A percentile compares a stretch with the other conserved stretches of the same genome.
These are phyloP conservation scores for Eupeodes luniger DNA, from an alignment of 2,888 invertebrate genomes.

Conservation along the genomic window DNA sequence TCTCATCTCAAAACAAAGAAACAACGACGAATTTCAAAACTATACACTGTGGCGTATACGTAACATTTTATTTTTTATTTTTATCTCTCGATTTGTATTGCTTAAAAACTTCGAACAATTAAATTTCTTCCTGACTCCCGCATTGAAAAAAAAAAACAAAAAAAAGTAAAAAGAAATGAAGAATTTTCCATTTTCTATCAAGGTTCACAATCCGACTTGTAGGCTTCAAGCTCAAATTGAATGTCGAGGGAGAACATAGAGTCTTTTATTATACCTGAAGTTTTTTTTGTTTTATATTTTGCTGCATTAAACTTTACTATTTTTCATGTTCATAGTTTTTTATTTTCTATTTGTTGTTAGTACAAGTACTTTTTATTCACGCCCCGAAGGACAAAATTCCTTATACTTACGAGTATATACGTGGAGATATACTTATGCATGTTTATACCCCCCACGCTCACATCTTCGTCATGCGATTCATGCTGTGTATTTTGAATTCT, in stretches of 20 bases:
- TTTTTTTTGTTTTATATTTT: neutral
- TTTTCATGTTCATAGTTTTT: slow-evolving; percentile 32
- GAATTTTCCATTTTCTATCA: slow-evolving; percentile 36
- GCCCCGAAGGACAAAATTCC: slow-evolving; percentile 68
- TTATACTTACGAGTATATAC: slow-evolving; percentile 16
- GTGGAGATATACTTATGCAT: neutral
- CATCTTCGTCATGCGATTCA: neutral
- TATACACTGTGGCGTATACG: slow-evolving; percentile 53
- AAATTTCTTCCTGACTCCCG: slow-evolving; percentile 8
- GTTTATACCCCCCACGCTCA: neutral
- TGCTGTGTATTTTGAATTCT: slow-evolving; percentile 36
- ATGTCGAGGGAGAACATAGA: slow-evolving; percentile 23
- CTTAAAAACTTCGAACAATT: slow-evolving; percentile 16
- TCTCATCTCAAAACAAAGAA: neutral
- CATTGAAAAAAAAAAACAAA: neutral
- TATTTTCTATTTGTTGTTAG: slow-evolving; percentile 51
- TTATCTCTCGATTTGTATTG: neutral
- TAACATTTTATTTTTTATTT: slow-evolving; percentile 6
- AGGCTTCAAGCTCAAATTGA: slow-evolving; percentile 50
- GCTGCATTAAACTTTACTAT: slow-evolving; percentile 38
- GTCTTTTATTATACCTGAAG: slow-evolving; percentile 10
- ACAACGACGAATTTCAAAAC: neutral
- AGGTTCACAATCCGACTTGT: slow-evolving; percentile 31
- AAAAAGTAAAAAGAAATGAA: neutral
- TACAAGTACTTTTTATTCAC: slow-evolving; percentile 69